A percentile compares a stretch with the other conserved stretches of the same genome.
Conservation (phyloP, 2,113 vertebrate species). For the Rhinopomastus cyanomelas region DNA sequence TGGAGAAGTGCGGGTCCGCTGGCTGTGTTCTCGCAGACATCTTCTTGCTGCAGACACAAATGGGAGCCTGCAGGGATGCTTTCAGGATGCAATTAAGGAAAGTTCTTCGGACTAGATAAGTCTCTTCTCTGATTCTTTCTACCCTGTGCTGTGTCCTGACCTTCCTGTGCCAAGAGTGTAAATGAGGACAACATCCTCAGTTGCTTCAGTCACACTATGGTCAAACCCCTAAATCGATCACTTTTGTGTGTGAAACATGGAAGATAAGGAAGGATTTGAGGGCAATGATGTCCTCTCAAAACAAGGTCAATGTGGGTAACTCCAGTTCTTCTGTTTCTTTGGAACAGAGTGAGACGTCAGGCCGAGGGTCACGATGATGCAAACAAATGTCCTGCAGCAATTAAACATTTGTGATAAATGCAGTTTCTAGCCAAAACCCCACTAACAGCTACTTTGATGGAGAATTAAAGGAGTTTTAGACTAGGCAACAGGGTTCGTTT, state of each 20-base stretch:
- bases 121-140: background rate
- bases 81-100: constrained; percentile 60
- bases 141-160: background rate
- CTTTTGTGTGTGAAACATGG: background rate
- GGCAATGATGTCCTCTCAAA: background rate
- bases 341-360: background rate
- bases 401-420: background rate
- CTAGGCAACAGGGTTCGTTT: too few species aligned
- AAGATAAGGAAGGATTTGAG: background rate
- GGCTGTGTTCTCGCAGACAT: background rate
- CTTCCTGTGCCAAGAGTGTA: rapidly evolving
- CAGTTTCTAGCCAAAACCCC: background rate
- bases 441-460: background rate
- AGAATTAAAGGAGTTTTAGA: background rate
- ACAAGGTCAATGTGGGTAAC: rapidly evolving
- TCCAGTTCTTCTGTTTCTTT: background rate
- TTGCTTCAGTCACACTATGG: background rate
- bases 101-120: background rate
- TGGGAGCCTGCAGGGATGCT: background rate
- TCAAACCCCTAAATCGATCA: background rate
- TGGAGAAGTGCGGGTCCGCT: constrained; percentile 17
- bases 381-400: background rate
- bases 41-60: constrained; percentile 27
- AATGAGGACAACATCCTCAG: background rate
- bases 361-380: background rate